Percentiles rank a stretch among this genome's conserved stretches.
These are phyloP conservation scores for Drosophila willistoni DNA, from an alignment of 1,140 invertebrate genomes.

Conservation along the genomic window DNA sequence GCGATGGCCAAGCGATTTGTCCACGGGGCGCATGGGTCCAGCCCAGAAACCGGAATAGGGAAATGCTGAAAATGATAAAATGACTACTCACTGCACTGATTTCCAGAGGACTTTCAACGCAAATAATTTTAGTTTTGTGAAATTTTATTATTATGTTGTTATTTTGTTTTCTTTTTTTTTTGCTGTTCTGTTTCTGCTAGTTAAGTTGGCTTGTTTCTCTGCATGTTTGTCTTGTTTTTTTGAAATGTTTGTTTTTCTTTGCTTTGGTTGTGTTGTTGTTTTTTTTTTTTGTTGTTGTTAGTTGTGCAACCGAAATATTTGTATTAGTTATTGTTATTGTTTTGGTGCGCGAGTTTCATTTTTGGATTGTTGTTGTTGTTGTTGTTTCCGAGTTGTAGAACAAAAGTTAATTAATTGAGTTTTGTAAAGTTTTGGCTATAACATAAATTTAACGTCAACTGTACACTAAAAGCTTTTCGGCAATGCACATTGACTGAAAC, in stretches of 20 bases:
- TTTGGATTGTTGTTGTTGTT: slow-evolving; percentile 48
- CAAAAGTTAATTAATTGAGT: slow-evolving; percentile 82
- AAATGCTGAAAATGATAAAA: slow-evolving; percentile 17
- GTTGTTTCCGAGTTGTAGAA: slow-evolving; percentile 30
- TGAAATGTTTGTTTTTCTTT: slow-evolving; percentile 51
- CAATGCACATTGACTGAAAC: background rate
- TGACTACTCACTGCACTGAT: slow-evolving; percentile 49
- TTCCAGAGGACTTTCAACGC: slow-evolving; percentile 58
- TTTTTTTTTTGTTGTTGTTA: slow-evolving; percentile 28
- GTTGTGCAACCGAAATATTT: slow-evolving; percentile 31
- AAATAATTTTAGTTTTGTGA: slow-evolving; percentile 63
- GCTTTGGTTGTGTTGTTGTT: slow-evolving; percentile 41
- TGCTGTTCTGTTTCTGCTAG: slow-evolving; percentile 4
- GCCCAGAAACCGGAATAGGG: slow-evolving; percentile 14
- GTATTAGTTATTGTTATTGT: slow-evolving; percentile 39
- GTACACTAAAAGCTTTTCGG: slow-evolving; percentile 19
- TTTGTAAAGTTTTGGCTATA: slow-evolving; percentile 74
- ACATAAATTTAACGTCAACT: slow-evolving; percentile 75
- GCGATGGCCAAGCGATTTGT: slow-evolving; percentile 60
- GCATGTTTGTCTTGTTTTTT: slow-evolving; percentile 48
- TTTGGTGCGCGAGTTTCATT: slow-evolving; percentile 39
- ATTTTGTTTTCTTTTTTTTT: background rate
- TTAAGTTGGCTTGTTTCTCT: slow-evolving; percentile 29
- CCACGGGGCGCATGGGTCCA: slow-evolving; percentile 54
- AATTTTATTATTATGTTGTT: slow-evolving; percentile 47